Base-by-base conservation (phyloP, 2,113 vertebrate species). In the Catharus fuscescens region DNA sequence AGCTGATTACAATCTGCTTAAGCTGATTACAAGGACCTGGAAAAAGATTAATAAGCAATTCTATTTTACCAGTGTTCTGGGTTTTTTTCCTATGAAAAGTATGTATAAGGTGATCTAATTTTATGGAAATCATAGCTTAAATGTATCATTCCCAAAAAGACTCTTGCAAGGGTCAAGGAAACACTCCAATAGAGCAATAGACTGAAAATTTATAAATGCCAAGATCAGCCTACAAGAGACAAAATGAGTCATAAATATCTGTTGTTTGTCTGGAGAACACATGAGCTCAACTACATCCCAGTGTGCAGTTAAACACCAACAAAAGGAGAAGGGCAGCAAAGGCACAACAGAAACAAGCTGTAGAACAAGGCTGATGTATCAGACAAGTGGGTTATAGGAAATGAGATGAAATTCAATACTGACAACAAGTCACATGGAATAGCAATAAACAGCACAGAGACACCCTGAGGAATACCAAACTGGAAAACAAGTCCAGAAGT, bases 351-450 rank as follows among this genome's bases (percentile, higher is more conserved):
- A 71, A 65, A 38, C 48, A 84, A 88, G 70, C 73, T 77, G 79
- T 8, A 65, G 59, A 82, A 50, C 31, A 50, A 88, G 72, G 13
- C 71, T 47, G 62, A 45, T 80, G 13, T 17, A 72, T 88, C 8
- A 86, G 71, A 88, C 50, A 93, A 94, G 64, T 42, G 62, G 42
- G 59, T 83, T 95, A 74, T 31, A 74, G 57, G 64, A 88, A 93
- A 50, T 0, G 0, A 93, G 72, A 88, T 62, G 59, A 83, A 93
- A 95, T 90, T 54, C 92, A 90, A 86, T 91, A 93, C 76, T 25
- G 19, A 92, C 62, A 93, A 71, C 57, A 72, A 94, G 71, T 90
- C 94, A 97, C 77, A 47, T 57, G 83, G 64, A 91, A 83, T 7
- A 91, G 83, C 47, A 86, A 52, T 52, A 71, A 92, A 88, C 4